phyloP scores from a whole-genome alignment of 1,140 invertebrate species.

The Drosophila sucinea region DNA sequence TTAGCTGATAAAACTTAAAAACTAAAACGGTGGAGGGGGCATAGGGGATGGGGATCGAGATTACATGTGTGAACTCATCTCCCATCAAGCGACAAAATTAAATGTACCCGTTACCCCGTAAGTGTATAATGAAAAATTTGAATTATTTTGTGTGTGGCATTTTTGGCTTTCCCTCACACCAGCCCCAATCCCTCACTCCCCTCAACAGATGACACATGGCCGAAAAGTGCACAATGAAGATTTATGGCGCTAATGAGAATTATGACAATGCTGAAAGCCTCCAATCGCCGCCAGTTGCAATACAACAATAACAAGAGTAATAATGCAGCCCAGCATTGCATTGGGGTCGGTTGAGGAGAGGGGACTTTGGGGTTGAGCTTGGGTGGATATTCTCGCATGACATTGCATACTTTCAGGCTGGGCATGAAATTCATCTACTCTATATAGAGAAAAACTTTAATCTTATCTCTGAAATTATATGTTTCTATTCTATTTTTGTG shows the following conservation, averaged over 20 bases:
- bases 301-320: slow-evolving; percentile 11
- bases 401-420: slow-evolving; percentile 61
- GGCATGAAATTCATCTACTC: slow-evolving; percentile 13
- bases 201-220: slow-evolving; percentile 12
- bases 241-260: slow-evolving; percentile 27
- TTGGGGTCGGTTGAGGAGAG: not conserved
- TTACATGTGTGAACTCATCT: not conserved
- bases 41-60: not conserved
- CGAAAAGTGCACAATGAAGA: slow-evolving; percentile 16
- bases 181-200: not conserved
- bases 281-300: slow-evolving; percentile 15
- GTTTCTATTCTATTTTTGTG: slow-evolving; percentile 19
- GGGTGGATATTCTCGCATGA: not conserved
- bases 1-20: not conserved
- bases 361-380: not conserved
- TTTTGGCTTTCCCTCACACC: not conserved
- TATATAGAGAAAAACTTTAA: slow-evolving; percentile 37
- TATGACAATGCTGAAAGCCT: slow-evolving; percentile 5
- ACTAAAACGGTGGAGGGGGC: not conserved
- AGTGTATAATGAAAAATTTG: slow-evolving; percentile 5
- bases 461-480: slow-evolving; percentile 49
- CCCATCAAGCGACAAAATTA: not conserved
- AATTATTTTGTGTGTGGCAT: slow-evolving; percentile 9
- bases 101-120: not conserved
- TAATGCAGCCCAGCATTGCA: slow-evolving; percentile 4